Evolutionary conservation across 2,888 invertebrate species (phyloP).

Genomic region (Ditula angustiorana): DNA sequence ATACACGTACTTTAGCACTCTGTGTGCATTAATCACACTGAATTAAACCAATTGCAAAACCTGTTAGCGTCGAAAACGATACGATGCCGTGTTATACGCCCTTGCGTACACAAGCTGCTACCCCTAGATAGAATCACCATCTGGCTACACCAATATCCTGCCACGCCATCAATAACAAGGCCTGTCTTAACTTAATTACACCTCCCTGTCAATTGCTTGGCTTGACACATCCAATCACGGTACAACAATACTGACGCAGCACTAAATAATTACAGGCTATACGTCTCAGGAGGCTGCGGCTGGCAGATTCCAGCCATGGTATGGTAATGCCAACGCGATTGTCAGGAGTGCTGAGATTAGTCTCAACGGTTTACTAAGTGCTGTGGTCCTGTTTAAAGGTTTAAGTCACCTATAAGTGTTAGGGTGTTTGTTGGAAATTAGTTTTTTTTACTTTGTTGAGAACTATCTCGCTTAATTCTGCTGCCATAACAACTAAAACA

Average conservation of each 20-base stretch:
- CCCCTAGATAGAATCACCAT: background rate
- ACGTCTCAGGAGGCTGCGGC: conserved; percentile 3
- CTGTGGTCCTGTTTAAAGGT: background rate
- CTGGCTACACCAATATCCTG: conserved; percentile 15
- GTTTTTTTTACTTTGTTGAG: too few species aligned
- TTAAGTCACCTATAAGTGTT: background rate
- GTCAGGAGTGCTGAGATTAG: background rate
- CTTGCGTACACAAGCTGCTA: background rate
- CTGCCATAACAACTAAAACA: too few species aligned
- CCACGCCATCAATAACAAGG: conserved; percentile 15
- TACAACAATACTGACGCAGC: conserved; percentile 16
- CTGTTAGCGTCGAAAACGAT: too few species aligned
- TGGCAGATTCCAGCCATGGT: too few species aligned
- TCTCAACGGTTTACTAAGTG: background rate
- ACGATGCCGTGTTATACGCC: too few species aligned
- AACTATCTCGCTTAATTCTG: too few species aligned
- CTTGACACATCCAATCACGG: conserved; percentile 19
- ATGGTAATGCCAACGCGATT: background rate
- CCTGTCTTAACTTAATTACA: conserved; percentile 22
- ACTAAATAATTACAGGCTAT: conserved; percentile 15
- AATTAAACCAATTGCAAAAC: too few species aligned
- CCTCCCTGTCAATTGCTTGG: conserved; percentile 23
- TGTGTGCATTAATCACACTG: too few species aligned
- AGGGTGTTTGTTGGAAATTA: too few species aligned
- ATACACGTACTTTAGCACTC: too few species aligned